phyloP scores from a whole-genome alignment of 1,140 invertebrate species.

The Bombus cullumanus region DNA sequence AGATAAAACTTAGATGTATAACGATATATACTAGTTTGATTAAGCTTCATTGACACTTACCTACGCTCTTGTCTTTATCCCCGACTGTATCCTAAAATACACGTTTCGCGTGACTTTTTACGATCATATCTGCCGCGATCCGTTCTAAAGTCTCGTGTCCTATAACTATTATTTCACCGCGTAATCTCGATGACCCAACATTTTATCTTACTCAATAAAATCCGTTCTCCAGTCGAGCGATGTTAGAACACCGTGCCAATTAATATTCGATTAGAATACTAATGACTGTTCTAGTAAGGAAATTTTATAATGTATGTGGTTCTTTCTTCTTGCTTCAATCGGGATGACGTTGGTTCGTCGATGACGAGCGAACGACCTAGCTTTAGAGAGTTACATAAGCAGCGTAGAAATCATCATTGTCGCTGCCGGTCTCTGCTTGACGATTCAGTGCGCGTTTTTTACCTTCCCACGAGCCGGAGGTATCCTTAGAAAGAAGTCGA shows the following conservation, averaged over 20 bases:
- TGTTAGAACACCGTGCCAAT: not conserved
- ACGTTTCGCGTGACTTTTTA: not conserved
- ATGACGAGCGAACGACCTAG: conserved; percentile 2
- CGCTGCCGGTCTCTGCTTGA: not conserved
- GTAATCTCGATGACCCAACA: not conserved
- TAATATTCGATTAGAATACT: not conserved
- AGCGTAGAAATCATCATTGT: conserved; percentile 69
- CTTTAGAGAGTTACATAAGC: conserved; percentile 60
- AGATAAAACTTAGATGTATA: too few relatives aligned
- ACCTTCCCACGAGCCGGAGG: conserved; percentile 5
- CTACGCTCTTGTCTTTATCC: too few relatives aligned
- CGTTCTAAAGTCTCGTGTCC: not conserved
- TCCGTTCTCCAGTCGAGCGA: not conserved
- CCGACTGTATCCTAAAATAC: not conserved
- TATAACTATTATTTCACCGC: not conserved
- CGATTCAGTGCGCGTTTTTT: not conserved
- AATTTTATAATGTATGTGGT: too few relatives aligned
- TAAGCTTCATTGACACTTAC: too few relatives aligned
- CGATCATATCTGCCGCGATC: not conserved
- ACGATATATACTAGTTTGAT: too few relatives aligned
- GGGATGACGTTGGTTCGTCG: not conserved
- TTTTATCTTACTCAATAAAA: not conserved
- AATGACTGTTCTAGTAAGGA: not conserved
- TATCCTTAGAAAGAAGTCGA: not conserved
- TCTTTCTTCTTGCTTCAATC: not conserved